phyloP scores from a whole-genome alignment of 2,113 vertebrate genomes.

The Ictalurus punctatus region DNA sequence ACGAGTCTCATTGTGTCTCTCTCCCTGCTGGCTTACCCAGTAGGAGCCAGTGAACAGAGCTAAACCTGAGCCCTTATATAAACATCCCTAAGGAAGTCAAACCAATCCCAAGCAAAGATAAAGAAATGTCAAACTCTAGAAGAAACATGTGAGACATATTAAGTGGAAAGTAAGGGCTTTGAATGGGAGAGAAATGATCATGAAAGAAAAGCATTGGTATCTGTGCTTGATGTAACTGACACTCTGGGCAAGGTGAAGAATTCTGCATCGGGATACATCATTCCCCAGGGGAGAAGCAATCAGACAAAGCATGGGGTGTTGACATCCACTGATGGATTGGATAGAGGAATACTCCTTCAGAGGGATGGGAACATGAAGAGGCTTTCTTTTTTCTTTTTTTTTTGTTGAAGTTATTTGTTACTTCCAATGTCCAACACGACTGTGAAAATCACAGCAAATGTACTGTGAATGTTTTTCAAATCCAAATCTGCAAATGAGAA shows the following conservation, averaged over 20 bases:
- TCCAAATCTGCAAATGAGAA: conserved; percentile 7
- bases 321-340: conserved; percentile 12
- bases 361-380: not conserved
- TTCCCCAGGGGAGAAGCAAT: conserved; percentile 21
- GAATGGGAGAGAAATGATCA: conserved; percentile 6
- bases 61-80: conserved; percentile 64
- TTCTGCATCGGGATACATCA: conserved; percentile 30
- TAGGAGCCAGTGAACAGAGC: conserved; percentile 41
- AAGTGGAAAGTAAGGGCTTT: conserved; percentile 56
- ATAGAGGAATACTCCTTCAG: not conserved
- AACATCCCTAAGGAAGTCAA: conserved; percentile 65
- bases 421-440: conserved; percentile 6
- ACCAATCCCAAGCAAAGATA: conserved; percentile 62
- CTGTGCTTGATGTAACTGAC: conserved; percentile 20
- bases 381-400: not conserved
- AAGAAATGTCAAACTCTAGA: conserved; percentile 65
- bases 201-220: conserved; percentile 7
- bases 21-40: conserved; percentile 18
- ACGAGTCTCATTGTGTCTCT: conserved; percentile 42
- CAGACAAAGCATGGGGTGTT: conserved; percentile 30
- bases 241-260: conserved; percentile 7
- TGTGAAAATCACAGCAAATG: conserved; percentile 19
- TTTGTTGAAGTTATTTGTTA: not conserved
- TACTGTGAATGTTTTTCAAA: conserved; percentile 20
- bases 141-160: conserved; percentile 66